Percentiles rank a stretch among this genome's conserved stretches.
These are phyloP conservation scores for Anneissia japonica DNA, from an alignment of 35 echinoderm and acorn worm genomes.

Conservation along the genomic window DNA sequence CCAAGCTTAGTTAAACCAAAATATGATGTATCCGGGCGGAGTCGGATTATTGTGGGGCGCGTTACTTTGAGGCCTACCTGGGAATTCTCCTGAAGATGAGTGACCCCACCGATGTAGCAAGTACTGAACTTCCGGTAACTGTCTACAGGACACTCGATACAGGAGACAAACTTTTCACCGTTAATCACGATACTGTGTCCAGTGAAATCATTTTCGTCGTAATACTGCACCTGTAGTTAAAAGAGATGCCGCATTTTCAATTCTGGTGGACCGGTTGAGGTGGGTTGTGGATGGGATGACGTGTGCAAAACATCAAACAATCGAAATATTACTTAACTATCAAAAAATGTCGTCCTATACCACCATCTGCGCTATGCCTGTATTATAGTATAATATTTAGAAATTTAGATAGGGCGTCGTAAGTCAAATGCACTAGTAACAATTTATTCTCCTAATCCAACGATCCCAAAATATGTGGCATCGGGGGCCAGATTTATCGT, in stretches of 20 bases:
- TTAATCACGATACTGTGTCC: neutral
- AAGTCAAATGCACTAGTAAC: too few species aligned
- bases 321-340: too few species aligned
- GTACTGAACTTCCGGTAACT: neutral
- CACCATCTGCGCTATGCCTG: too few species aligned
- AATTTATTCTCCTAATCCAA: neutral
- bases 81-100: neutral
- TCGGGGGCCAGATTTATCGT: conserved; percentile 21
- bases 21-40: neutral
- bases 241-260: neutral
- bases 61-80: neutral
- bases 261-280: neutral
- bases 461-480: conserved; percentile 33
- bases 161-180: neutral
- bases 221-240: neutral
- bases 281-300: too few species aligned
- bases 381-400: too few species aligned
- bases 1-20: neutral
- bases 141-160: neutral
- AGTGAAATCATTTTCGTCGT: neutral
- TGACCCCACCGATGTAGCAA: neutral
- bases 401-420: too few species aligned
- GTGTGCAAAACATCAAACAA: too few species aligned
- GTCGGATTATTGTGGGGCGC: neutral
- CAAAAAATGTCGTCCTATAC: too few species aligned